Conservation (phyloP, 2,888 invertebrate species). For the Frankliniella intonsa region DNA sequence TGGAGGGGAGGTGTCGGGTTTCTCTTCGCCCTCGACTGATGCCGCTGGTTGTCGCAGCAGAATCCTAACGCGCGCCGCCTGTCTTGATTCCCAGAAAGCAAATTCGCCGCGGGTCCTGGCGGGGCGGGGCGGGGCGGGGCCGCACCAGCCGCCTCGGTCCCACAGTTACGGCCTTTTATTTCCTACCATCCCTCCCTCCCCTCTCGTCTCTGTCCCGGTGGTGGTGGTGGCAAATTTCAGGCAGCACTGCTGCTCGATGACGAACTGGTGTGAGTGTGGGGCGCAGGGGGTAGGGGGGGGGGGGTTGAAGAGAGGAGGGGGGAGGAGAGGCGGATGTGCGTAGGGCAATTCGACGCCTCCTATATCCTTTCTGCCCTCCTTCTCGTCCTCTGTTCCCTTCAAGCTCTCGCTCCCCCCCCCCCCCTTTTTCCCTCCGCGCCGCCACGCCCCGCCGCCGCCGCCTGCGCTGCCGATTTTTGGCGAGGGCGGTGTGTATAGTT, state of each 20-base stretch:
- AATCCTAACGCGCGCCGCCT: background rate
- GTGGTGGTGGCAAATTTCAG: no score
- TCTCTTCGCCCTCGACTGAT: background rate
- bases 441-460: background rate
- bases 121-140: background rate
- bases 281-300: no score
- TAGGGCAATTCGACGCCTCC: no score
- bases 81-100: constrained; percentile 12
- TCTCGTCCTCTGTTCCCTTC: no score
- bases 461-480: background rate
- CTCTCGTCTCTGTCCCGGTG: background rate
- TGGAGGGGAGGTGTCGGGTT: background rate
- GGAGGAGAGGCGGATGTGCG: no score
- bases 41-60: background rate
- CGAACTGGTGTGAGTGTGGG: no score
- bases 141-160: background rate
- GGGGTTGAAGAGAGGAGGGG: no score
- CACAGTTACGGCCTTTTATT: constrained; percentile 8
- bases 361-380: no score
- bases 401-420: background rate
- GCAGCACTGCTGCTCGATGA: no score
- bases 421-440: background rate
- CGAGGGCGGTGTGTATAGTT: constrained; percentile 14
- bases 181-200: background rate
- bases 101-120: background rate